Percentiles rank a stretch among this genome's conserved stretches.
Evolutionary conservation across 2,888 invertebrate species (phyloP).

Genomic region (Epiblema foenella): DNA sequence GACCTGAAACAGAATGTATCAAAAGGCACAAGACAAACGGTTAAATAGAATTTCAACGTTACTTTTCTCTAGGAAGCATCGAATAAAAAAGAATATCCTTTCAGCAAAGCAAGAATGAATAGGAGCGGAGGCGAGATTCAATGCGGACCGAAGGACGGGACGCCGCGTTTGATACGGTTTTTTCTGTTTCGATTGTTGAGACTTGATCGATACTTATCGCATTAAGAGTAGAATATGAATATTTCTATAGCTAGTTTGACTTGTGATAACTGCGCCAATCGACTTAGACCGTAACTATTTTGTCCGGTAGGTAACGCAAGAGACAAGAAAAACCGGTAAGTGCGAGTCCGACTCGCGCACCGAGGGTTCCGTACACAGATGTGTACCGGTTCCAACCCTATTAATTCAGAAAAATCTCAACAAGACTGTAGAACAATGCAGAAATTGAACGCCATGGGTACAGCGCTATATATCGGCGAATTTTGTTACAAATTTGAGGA

Average conservation of each 20-base stretch:
- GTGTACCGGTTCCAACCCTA: too few relatives aligned
- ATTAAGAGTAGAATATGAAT: not conserved
- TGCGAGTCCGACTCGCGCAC: too few relatives aligned
- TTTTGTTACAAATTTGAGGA: too few relatives aligned
- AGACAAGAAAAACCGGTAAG: too few relatives aligned
- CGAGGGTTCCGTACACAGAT: too few relatives aligned
- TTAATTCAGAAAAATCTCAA: too few relatives aligned
- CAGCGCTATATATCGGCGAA: too few relatives aligned
- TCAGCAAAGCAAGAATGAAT: constrained; percentile 81
- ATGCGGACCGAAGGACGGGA: constrained; percentile 75
- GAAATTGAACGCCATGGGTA: too few relatives aligned
- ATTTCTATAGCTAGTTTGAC: not conserved
- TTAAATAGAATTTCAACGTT: constrained; percentile 51
- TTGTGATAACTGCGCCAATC: too few relatives aligned
- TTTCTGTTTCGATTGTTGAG: constrained; percentile 11
- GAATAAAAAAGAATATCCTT: constrained; percentile 78
- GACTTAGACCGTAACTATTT: too few relatives aligned
- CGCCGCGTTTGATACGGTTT: constrained; percentile 57
- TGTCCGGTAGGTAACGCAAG: too few relatives aligned
- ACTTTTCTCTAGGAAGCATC: constrained; percentile 70
- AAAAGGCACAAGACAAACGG: constrained; percentile 15
- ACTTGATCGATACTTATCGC: constrained; percentile 7
- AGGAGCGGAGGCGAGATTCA: constrained; percentile 74
- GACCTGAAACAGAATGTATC: constrained; percentile 4
- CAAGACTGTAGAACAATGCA: too few relatives aligned